Conservation (phyloP, 2,888 invertebrate genomes). For the Pandemis cinnamomeana region DNA sequence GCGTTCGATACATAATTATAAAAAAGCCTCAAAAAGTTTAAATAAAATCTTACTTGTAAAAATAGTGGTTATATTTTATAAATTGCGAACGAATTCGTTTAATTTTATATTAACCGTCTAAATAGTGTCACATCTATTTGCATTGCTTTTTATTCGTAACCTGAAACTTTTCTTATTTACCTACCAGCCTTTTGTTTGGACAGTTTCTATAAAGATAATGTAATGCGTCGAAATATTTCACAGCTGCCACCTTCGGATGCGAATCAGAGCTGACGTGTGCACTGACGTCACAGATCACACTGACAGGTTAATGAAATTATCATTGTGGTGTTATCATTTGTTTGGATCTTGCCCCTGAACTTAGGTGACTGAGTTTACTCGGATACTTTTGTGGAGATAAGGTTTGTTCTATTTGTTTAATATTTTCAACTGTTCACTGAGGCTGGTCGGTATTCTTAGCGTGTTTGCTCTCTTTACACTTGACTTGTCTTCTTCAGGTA, state of each 20-base stretch:
- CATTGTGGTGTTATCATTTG: slow-evolving; percentile 27
- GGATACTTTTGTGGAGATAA: background rate
- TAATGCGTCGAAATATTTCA: background rate
- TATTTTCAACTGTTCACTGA: background rate
- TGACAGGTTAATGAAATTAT: slow-evolving; percentile 27
- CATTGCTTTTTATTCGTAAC: background rate
- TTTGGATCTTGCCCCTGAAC: slow-evolving; percentile 6
- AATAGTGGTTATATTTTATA: too few relatives aligned
- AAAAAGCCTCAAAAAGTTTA: background rate
- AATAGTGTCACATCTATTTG: too few relatives aligned
- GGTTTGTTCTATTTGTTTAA: slow-evolving; percentile 3
- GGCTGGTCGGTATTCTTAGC: background rate
- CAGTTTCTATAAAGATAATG: background rate
- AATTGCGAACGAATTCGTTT: too few relatives aligned
- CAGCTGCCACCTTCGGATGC: slow-evolving; percentile 7
- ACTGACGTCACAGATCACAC: slow-evolving; percentile 13
- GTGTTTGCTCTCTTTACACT: background rate
- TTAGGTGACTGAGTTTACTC: background rate
- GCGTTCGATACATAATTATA: background rate
- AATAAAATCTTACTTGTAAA: background rate
- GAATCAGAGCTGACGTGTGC: slow-evolving; percentile 9
- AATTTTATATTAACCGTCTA: too few relatives aligned
- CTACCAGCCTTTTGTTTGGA: background rate
- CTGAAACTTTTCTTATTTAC: slow-evolving; percentile 3
- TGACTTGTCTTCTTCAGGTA: background rate